Conservation (phyloP, 37 sponge, comb jelly and placozoan species). For the Hexactinellida sp. region DNA sequence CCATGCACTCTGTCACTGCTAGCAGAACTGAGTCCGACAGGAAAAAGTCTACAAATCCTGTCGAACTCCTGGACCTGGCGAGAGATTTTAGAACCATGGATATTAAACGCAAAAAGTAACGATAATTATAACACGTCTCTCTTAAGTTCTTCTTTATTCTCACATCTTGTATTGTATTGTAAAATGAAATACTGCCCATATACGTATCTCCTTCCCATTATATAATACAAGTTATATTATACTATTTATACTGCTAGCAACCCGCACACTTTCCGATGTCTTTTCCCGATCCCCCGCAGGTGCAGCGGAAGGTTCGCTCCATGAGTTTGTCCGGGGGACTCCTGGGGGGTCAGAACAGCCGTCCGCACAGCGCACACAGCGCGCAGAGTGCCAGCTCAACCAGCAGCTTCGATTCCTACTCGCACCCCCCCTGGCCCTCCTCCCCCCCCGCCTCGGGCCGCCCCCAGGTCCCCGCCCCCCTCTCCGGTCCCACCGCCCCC, state of each 20-base stretch:
- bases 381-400: slow-evolving; percentile 4
- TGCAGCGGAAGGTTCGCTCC: neutral
- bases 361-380: slow-evolving; percentile 4
- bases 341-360: slow-evolving; percentile 4
- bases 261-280: neutral
- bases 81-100: too few species aligned
- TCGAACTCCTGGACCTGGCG: neutral
- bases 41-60: neutral
- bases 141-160: neutral
- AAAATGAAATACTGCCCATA: too few species aligned
- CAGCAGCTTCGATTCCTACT: slow-evolving; percentile 10
- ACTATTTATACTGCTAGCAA: neutral
- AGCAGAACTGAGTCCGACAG: neutral
- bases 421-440: slow-evolving; percentile 6
- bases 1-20: too few species aligned
- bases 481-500: neutral
- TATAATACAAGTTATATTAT: neutral
- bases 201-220: neutral
- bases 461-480: neutral
- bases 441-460: neutral
- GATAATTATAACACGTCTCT: neutral
- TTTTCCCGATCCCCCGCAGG: neutral
- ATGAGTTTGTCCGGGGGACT: neutral
- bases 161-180: neutral
- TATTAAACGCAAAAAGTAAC: too few species aligned